Conservation (phyloP, 2,113 vertebrate species). For the Oryzias curvinotus region DNA sequence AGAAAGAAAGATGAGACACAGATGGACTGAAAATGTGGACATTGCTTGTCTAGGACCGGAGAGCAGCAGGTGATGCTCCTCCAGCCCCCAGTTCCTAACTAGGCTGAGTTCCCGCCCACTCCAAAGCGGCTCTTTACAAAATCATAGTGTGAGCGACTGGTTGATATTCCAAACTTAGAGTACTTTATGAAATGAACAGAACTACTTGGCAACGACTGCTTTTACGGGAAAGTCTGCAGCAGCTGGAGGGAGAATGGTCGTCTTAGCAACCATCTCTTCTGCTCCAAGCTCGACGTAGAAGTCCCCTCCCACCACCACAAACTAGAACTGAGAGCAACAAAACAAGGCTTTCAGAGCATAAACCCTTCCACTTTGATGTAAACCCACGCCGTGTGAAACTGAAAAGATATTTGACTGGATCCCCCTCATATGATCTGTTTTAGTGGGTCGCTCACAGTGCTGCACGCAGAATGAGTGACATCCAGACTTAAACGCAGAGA, state of each 20-base stretch:
- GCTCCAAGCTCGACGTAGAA: slow-evolving; percentile 2
- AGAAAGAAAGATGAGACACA: slow-evolving; percentile 13
- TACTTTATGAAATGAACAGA: slow-evolving; percentile 15
- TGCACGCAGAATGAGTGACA: slow-evolving; percentile 28
- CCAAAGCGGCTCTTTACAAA: slow-evolving; percentile 14
- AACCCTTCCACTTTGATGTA: neutral
- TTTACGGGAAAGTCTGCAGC: neutral
- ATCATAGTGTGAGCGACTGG: slow-evolving; percentile 5
- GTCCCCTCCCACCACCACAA: slow-evolving; percentile 1
- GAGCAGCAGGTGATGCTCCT: slow-evolving; percentile 5
- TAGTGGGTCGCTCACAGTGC: slow-evolving; percentile 8
- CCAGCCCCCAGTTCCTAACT: slow-evolving; percentile 18
- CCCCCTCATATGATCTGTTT: slow-evolving; percentile 23
- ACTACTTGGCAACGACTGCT: slow-evolving; percentile 51
- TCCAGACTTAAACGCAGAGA: slow-evolving; percentile 81
- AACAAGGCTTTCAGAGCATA: neutral
- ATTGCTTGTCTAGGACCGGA: neutral
- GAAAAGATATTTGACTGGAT: slow-evolving; percentile 16
- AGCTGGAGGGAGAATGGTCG: slow-evolving; percentile 5
- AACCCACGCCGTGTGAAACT: slow-evolving; percentile 14
- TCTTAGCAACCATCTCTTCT: slow-evolving; percentile 30
- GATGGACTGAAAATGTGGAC: slow-evolving; percentile 28
- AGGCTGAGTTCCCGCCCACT: neutral
- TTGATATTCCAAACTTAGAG: slow-evolving; percentile 15
- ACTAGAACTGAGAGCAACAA: neutral